These are phyloP conservation scores for Cacoxenus indagator DNA, from an alignment of 2,888 invertebrate genomes.

Conservation along the genomic window DNA sequence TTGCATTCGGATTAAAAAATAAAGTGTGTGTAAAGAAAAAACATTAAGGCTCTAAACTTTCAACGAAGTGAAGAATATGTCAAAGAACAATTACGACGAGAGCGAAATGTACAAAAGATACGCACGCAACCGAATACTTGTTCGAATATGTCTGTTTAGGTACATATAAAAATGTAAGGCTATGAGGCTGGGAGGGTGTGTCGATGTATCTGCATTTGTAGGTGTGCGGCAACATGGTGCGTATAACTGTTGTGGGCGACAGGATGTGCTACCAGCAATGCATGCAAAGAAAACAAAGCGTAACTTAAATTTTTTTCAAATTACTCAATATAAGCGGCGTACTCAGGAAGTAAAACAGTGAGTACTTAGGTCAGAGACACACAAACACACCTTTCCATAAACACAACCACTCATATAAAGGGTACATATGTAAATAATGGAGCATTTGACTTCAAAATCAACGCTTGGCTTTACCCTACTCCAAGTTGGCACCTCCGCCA, in stretches of 20 bases:
- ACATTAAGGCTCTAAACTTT: too few relatives aligned
- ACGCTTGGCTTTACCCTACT: conserved; percentile 1
- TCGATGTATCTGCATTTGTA: not conserved
- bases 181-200: not conserved
- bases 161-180: too few relatives aligned
- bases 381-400: not conserved
- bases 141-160: too few relatives aligned
- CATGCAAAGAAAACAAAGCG: conserved; percentile 26
- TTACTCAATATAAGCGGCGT: not conserved
- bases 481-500: conserved; percentile 23
- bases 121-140: too few relatives aligned
- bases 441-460: conserved; percentile 49
- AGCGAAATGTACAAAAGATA: too few relatives aligned
- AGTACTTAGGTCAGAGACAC: not conserved
- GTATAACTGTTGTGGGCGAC: conserved; percentile 11
- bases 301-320: conserved; percentile 5
- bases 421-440: conserved; percentile 57
- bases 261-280: conserved; percentile 17
- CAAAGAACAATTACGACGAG: too few relatives aligned
- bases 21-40: too few relatives aligned
- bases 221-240: not conserved
- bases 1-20: too few relatives aligned
- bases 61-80: too few relatives aligned
- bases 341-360: not conserved
- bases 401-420: conserved; percentile 26